Percentiles rank a stretch among this genome's conserved stretches.
phyloP scores from a whole-genome alignment of 2,113 vertebrate species.

The Sander vitreus region DNA sequence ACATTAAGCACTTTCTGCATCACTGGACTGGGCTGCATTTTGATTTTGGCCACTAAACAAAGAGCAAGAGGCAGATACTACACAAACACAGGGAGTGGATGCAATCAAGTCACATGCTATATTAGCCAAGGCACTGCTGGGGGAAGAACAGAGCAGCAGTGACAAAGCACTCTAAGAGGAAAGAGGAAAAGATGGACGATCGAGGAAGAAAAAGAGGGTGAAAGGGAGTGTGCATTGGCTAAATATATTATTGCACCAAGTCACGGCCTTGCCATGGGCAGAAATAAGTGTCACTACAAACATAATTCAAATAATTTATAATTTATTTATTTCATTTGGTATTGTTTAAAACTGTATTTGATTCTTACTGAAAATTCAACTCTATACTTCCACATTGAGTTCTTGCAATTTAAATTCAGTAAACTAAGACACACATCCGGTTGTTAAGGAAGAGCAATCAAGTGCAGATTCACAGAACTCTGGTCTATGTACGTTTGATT shows the following conservation, averaged over 20 bases:
- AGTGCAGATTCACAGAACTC: too few species aligned
- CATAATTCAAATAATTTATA: too few species aligned
- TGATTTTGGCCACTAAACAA: conserved; percentile 37
- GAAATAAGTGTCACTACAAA: too few species aligned
- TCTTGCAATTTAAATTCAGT: too few species aligned
- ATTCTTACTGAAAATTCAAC: too few species aligned
- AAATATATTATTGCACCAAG: not conserved
- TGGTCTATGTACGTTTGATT: too few species aligned
- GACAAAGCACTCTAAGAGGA: not conserved
- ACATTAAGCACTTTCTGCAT: conserved; percentile 31
- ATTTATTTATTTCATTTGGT: too few species aligned
- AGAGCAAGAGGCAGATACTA: conserved; percentile 4
- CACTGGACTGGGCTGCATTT: conserved; percentile 2
- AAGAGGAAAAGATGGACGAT: not conserved
- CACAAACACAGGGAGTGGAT: conserved; percentile 9
- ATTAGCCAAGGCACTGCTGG: conserved; percentile 20
- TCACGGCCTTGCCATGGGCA: not conserved
- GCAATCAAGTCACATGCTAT: conserved; percentile 39
- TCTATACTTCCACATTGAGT: too few species aligned
- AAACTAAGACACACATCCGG: too few species aligned
- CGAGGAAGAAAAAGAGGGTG: not conserved
- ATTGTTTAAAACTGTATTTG: too few species aligned
- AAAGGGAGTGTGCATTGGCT: not conserved
- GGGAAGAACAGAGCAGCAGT: conserved; percentile 13
- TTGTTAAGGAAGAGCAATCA: too few species aligned